phyloP scores from a whole-genome alignment of 2,797 vertebrate genomes.

The Simalia tracyae region DNA sequence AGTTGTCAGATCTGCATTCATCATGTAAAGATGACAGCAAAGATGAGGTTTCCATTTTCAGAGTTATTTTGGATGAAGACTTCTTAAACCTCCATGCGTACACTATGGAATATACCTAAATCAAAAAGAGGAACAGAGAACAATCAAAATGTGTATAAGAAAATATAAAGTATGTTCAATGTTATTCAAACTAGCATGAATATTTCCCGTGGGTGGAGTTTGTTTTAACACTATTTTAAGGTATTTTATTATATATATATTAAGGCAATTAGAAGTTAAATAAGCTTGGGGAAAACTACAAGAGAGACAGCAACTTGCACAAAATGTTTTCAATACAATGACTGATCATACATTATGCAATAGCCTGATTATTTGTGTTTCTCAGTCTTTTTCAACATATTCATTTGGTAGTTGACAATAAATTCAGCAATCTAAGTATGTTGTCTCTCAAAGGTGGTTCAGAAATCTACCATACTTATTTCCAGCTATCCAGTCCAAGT shows the following conservation, averaged over 20 bases:
- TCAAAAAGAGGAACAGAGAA: conserved; percentile 46
- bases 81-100: conserved; percentile 66
- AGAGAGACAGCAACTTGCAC: not conserved
- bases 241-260: conserved; percentile 17
- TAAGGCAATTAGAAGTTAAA: conserved; percentile 10
- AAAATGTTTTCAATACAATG: not conserved
- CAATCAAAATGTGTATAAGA: conserved; percentile 28
- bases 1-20: conserved; percentile 84
- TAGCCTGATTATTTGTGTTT: not conserved
- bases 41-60: conserved; percentile 86
- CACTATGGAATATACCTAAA: conserved; percentile 54
- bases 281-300: not conserved
- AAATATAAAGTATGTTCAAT: not conserved
- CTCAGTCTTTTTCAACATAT: not conserved
- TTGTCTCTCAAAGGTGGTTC: not conserved
- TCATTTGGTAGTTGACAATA: not conserved
- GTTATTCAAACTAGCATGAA: not conserved
- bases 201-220: not conserved
- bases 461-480: not conserved
- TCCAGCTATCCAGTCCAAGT: not conserved
- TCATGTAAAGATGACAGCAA: conserved; percentile 86
- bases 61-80: conserved; percentile 33
- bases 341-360: not conserved
- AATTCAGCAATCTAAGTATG: not conserved
- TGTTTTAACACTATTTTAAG: not conserved